Base-by-base conservation (phyloP, 2,113 vertebrate species). In the Prolemur simus region DNA sequence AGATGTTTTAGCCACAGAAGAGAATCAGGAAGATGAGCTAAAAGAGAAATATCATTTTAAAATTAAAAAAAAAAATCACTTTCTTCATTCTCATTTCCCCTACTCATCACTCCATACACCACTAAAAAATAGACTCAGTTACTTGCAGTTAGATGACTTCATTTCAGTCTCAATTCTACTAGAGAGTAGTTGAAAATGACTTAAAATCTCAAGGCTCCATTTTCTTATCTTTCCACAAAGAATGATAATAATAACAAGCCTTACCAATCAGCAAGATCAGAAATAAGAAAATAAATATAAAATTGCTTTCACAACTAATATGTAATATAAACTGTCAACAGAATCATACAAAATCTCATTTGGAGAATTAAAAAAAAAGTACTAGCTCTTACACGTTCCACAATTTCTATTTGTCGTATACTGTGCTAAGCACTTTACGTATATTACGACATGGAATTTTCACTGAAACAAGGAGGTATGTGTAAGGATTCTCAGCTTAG, bases 281-380 rank as follows among this genome's bases (percentile, higher is more conserved):
- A 96, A 93, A 80, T 83, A 2, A 60, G 58, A 63, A 74, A n/a
- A n/a, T 81, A 88, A 88, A 69, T 64, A 56, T 49, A 56, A 83
- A 76, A 34, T 68, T 94, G 15, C 6, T 58, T 71, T 12, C 25
- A 54, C 4, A 29, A 87, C 77, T 68, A 88, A 73, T 69, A 69
- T 6, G 32, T 3, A 87, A 39, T 34, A 25, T 39, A 34, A 63
- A 45, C 37, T 47, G 25, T 45, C 32, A 23, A 45, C 6, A 68
- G 9, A 68, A 60, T 77, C 54, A 69, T 39, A 74, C 27, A 87
- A 56, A 76, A 81, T 63, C 9, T 49, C 45, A 69, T 11, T 21
- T 94, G 66, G 77, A 90, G 32, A 94, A 84, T 42, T 45, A 39
- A 39, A 87, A 56, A 23, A 54, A 54, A 56, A 3, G 27, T 45